These are phyloP conservation scores for Nomia melanderi DNA, from an alignment of 1,140 invertebrate species.

Conservation along the genomic window DNA sequence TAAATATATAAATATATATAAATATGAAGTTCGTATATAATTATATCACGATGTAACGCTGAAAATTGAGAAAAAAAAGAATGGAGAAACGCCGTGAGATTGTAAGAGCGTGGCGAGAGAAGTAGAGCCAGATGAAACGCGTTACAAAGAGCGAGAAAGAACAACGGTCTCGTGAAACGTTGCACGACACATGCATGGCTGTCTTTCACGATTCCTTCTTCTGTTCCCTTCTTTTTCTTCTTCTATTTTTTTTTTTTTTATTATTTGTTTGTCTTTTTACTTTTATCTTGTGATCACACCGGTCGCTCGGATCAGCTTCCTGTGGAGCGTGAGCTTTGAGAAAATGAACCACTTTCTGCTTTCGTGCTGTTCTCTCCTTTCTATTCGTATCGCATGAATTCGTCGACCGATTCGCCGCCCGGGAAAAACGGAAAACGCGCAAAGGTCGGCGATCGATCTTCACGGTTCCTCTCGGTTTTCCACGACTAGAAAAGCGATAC, in stretches of 20 bases:
- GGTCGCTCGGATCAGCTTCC: background rate
- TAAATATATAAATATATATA: conserved; percentile 46
- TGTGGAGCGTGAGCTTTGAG: background rate
- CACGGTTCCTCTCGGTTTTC: too few relatives aligned
- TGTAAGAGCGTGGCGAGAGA: conserved; percentile 9
- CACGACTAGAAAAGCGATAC: too few relatives aligned
- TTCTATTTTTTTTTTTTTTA: background rate
- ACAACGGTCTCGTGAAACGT: conserved; percentile 26
- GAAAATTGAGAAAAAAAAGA: background rate
- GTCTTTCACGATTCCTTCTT: conserved; percentile 21
- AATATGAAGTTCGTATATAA: conserved; percentile 47
- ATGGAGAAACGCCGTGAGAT: background rate
- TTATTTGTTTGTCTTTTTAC: background rate
- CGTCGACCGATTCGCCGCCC: too few relatives aligned
- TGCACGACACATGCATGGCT: conserved; percentile 12
- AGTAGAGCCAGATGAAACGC: background rate
- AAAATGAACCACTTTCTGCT: background rate
- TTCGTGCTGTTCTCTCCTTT: background rate
- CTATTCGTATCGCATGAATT: too few relatives aligned
- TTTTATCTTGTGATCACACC: background rate
- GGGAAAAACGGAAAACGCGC: too few relatives aligned
- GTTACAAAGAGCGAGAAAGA: conserved; percentile 24
- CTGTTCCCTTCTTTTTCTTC: conserved; percentile 9
- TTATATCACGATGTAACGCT: conserved; percentile 47
- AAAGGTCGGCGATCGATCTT: too few relatives aligned